Base-by-base conservation (phyloP, 1,140 invertebrate genomes). In the Conus ventricosus region DNA sequence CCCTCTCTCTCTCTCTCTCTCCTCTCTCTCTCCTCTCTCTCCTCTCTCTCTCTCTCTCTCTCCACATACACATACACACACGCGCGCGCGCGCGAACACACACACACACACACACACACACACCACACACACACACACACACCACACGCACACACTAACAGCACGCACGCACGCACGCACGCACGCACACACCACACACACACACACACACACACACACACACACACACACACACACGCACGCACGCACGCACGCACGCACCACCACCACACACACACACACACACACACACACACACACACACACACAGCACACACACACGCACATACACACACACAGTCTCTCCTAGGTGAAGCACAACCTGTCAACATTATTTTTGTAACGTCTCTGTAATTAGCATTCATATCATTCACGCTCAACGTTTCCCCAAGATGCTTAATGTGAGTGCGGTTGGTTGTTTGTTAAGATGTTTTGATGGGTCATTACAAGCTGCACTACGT, bases 241-340 rank as follows among this genome's bases (percentile, higher is more conserved):
- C 57, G 5, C 57, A 4, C 57, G 15, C 57, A 4, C 15, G 51
- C 27, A 55, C 80, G 39, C 27, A 54, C 80, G 39, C 25, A 54
- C n/a, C n/a, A n/a, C n/a, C n/a, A n/a, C n/a, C 27, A 82, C 80
- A 54, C 80, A 82, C 80, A 82, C 80, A 54, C 80, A 82, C 80
- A 82, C 80, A 60, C 39, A 60, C 57, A 60, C 57, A 60, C 57
- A 60, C 57, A 60, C 57, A 60, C 57, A 60, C 57, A 60, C 57
- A 60, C 57, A 60, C 57, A 60, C 57, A 60, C 57, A 60, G n/a
- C 57, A 60, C 57, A 60, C 57, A 60, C 57, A 60, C 57, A 60
- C 57, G 5, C 57, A 60, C 57, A 60, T 4, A 60, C 57, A 60
- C 57, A 15, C 57, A 60, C 57, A 60, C 15, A 60, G 8, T 15